Evolutionary conservation across 2,888 invertebrate species (phyloP), one percentile per base, ranked within the genome.

Genomic region (Caenorhabditis sp.): DNA sequence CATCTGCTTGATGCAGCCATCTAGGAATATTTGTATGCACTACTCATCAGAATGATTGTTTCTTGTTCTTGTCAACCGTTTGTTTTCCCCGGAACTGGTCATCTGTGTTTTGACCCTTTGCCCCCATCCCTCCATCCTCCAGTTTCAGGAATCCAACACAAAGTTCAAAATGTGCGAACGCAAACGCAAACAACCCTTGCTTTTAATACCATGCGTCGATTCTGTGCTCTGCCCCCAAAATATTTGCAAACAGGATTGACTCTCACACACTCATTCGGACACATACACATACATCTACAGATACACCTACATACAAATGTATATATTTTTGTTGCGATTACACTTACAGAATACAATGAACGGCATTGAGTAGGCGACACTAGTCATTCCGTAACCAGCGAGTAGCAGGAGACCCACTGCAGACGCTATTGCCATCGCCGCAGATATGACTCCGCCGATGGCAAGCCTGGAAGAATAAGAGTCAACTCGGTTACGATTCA

Each of bases 391-490:
- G 64, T 86, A 90, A 66, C 96, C 96, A 86, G 95, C 94, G 92
- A 97, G 96, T 93, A 96, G 95, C 89, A 96, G 96, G 75, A 96
- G 94, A 5, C 97, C 97, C 90, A 97, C 97, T 1, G 96, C 96
- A 1, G 96, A 87, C 31, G 95, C 94, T 0, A 97, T 97, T 5
- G 96, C 96, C 95, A 97, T 95, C 0, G 95, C 95, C 0, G 97
- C 96, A 0, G 96, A 96, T 22, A 97, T 93, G 89, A 97, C 97
- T 24, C 97, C 97, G 86, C 96, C 94, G 51, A 87, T 87, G 14
- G 87, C 87, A 16, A 87, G 75, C 85, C 85, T 87, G 26, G 51
- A 86, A 63, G 1, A 26, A 4, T 26, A 1, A 26, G 24, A 41
- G 49, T 0, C 22, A 26, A 19, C 28, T n/a, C n/a, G n/a, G n/a